Conservation (phyloP, 2,113 vertebrate genomes). For the Lophius piscatorius region DNA sequence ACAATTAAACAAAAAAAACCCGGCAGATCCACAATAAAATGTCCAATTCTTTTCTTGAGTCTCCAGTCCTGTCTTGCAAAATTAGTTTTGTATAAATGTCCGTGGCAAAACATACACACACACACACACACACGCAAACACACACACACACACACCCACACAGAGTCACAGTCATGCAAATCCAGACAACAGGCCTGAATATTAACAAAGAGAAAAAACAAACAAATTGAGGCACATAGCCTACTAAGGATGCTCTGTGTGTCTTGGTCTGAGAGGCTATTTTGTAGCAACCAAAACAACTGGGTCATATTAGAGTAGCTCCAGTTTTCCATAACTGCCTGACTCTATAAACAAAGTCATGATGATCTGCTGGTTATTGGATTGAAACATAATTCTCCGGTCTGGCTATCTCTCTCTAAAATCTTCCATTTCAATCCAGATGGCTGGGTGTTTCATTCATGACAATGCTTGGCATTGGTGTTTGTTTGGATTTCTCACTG, state of each 20-base stretch:
- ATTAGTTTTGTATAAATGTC: constrained; percentile 23
- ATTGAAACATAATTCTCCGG: constrained; percentile 65
- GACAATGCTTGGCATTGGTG: constrained; percentile 61
- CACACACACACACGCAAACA: neutral
- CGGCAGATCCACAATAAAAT: neutral
- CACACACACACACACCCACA: constrained; percentile 13
- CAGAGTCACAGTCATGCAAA: constrained; percentile 37
- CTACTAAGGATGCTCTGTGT: constrained; percentile 25
- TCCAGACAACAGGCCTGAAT: constrained; percentile 45
- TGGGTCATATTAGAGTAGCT: constrained; percentile 67
- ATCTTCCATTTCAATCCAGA: constrained; percentile 63
- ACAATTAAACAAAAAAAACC: constrained; percentile 18
- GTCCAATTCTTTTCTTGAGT: neutral
- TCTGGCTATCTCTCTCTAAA: constrained; percentile 46
- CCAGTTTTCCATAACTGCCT: constrained; percentile 60
- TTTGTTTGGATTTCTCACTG: constrained; percentile 67
- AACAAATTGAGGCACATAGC: constrained; percentile 42
- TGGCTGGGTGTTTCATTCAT: constrained; percentile 63
- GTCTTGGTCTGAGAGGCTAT: constrained; percentile 44
- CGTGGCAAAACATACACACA: constrained; percentile 3
- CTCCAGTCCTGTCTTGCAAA: constrained; percentile 28
- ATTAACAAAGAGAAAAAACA: constrained; percentile 45
- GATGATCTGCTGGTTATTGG: constrained; percentile 62
- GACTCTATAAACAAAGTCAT: constrained; percentile 65
- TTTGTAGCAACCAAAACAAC: constrained; percentile 69